Percentiles rank a stretch among this genome's conserved stretches.
Conservation (phyloP, 2,113 vertebrate species). For the Eublepharis macularius region DNA sequence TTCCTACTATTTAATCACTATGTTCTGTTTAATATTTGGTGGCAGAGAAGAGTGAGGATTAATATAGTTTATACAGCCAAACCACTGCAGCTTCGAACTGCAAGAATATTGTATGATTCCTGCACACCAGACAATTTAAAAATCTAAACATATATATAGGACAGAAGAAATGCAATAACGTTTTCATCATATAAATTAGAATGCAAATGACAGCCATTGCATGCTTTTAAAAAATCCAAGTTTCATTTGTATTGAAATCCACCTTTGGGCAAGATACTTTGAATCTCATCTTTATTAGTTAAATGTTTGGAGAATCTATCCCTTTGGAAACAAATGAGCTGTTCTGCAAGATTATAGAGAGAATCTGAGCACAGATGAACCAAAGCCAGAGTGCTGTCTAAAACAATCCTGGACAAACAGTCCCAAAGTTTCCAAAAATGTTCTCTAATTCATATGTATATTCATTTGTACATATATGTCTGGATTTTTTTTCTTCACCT, state of each 20-base stretch:
- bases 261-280: neutral
- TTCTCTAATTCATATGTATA: conserved; percentile 19
- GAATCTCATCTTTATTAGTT: conserved; percentile 23
- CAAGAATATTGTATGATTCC: neutral
- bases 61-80: neutral
- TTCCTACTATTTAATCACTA: too few relatives aligned
- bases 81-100: neutral
- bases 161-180: neutral
- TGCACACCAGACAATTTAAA: neutral
- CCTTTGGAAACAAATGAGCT: neutral
- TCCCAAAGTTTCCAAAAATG: too few relatives aligned
- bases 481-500: too few relatives aligned
- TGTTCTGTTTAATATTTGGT: too few relatives aligned
- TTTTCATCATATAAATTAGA: neutral
- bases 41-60: neutral
- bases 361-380: conserved; percentile 7
- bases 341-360: conserved; percentile 1
- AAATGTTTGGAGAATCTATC: conserved; percentile 7
- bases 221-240: neutral
- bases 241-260: neutral
- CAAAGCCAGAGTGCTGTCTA: neutral
- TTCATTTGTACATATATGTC: neutral
- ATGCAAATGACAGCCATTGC: neutral
- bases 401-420: neutral
- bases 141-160: neutral